Base-by-base conservation (phyloP, 1,140 invertebrate genomes). In the Ruditapes philippinarum region DNA sequence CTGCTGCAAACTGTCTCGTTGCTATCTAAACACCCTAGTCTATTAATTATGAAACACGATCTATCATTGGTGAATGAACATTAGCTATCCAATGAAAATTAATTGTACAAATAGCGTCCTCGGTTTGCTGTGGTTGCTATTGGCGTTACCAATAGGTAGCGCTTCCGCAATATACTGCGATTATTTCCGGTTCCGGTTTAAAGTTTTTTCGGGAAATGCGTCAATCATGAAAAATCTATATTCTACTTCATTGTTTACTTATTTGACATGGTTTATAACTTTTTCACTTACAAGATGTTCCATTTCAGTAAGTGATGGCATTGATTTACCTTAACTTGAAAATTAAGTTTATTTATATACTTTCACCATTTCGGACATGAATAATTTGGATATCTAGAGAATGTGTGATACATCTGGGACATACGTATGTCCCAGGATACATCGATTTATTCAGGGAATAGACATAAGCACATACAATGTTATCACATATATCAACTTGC, bases 21-120 rank as follows among this genome's bases (percentile, higher is more conserved):
- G 89, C 89, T 90, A 90, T 57, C 85, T 90, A 88, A 90, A 90
- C 85, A 88, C 70, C 73, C 45, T 33, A 25, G 40, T 62, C 51
- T n/a, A 45, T 31, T 54, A 3, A 9, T 4, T 42, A 31, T 60
- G 25, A 42, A 42, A 90, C 36, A 42, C 5, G 12, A 0, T 40
- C 19, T 36, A 28, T 70, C 40, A 90, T 90, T 90, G 84, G 89
- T 33, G 31, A 17, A 76, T 4, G 4, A 25, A 25, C 28, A 51
- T 0, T 5, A 22, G 31, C 3, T 12, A 51, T 25, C 89, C 89
- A 90, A 90, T 90, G 65, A 68, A 49, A 68, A 0, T 7, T n/a
- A 28, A 5, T 76, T 28, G 57, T 33, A 86, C 38, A 86, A 76
- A 51, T 40, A 12, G 28, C 14, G 1, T 60, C 17, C 31, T 22